Evolutionary conservation across 2,888 invertebrate genomes (phyloP), one percentile per base, ranked within the genome.

Genomic region (Marasmarcha lunaedactyla): DNA sequence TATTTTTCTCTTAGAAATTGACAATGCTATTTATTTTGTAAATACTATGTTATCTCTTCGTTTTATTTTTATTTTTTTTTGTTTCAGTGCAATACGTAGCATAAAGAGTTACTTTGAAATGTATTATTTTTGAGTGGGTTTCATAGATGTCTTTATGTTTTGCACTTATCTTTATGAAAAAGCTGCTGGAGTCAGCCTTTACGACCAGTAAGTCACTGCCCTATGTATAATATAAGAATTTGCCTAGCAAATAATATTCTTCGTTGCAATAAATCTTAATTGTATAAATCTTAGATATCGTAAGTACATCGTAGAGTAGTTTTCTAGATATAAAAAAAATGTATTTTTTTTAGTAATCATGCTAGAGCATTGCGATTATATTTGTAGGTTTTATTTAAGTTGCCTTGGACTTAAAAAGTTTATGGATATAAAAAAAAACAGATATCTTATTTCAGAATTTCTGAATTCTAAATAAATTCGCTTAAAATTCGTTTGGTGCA

Each of bases 141-240:
- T 34, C 34, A 5, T 13, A 7, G 7, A 13, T 34, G 12, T 14
- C 35, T 37, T 40, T 41, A n/a, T n/a, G 38, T 41, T 42, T 46
- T 52, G 42, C 34, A 34, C 36, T 48, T n/a, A n/a, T n/a, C n/a
- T 49, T 49, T 50, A 35, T 33, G 15, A 37, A 48, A 5, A 20
- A 50, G 59, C 56, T 62, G 54, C 38, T 42, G 15, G 7, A 41
- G 40, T 42, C 56, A 58, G 61, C 56, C 55, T 46, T 46, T 38
- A 46, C n/a, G 68, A 79, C 78, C 78, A 79, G 78, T 77, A 62
- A 66, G 57, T 61, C 78, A 79, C 78, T 79, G 78, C 78, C 78
- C 56, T 59, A 56, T 30, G 52, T 55, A 56, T 53, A 49, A 57
- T 60, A 50, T 59, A 57, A 57, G 59, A 58, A 45, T 50, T 67